A percentile compares a stretch with the other conserved stretches of the same genome.
Evolutionary conservation across 2,888 invertebrate genomes (phyloP).

Genomic region (Drosophila atripex): DNA sequence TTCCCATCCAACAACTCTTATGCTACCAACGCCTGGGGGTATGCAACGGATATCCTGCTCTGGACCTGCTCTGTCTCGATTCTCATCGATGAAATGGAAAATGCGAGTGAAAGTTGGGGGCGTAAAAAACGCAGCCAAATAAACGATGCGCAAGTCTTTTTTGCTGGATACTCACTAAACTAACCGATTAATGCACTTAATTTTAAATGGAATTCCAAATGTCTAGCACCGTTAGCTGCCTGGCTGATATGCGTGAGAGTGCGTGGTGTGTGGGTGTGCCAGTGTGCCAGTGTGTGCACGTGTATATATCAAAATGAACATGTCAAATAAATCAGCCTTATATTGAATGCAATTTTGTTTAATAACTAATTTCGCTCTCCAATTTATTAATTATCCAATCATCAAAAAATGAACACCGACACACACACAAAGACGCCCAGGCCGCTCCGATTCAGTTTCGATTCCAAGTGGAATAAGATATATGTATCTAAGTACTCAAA

Average conservation of each 20-base stretch:
- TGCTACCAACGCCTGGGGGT: background rate
- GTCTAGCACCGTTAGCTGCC: conserved; percentile 43
- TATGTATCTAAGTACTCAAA: conserved; percentile 9
- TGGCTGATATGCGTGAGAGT: conserved; percentile 68
- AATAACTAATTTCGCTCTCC: conserved; percentile 69
- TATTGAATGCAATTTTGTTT: conserved; percentile 71
- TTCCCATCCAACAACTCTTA: conserved; percentile 24
- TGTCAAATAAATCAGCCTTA: conserved; percentile 78
- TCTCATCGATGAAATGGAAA: conserved; percentile 7
- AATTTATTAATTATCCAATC: conserved; percentile 54
- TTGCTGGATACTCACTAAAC: conserved; percentile 60
- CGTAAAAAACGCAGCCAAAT: conserved; percentile 50
- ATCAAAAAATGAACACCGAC: conserved; percentile 47
- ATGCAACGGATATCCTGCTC: background rate
- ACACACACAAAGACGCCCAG: conserved; percentile 51
- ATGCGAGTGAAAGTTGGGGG: conserved; percentile 17
- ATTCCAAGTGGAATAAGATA: conserved; percentile 9
- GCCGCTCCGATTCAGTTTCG: conserved; percentile 20
- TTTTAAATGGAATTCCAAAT: conserved; percentile 46
- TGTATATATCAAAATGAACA: conserved; percentile 64
- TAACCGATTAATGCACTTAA: conserved; percentile 66
- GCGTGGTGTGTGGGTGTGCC: conserved; percentile 16
- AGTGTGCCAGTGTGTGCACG: conserved; percentile 24
- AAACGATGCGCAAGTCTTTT: conserved; percentile 70
- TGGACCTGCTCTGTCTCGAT: conserved; percentile 12